phyloP scores from a whole-genome alignment of 2,797 vertebrate species.

The Etheostoma nigrum region DNA sequence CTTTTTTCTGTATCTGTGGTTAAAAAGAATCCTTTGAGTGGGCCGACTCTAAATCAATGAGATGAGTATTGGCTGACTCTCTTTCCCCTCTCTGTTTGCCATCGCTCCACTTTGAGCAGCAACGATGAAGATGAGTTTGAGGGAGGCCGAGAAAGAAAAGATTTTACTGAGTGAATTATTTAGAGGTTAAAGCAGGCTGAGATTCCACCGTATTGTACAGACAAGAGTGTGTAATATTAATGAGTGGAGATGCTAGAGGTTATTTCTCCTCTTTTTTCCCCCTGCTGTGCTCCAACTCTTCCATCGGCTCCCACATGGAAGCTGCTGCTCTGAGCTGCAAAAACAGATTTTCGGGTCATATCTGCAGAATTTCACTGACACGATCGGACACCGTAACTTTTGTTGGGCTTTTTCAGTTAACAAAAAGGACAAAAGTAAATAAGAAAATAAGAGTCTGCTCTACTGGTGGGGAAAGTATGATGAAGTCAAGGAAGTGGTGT shows the following conservation, averaged over 20 bases:
- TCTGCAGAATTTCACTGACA: conserved; percentile 1
- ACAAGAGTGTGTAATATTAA: conserved; percentile 79
- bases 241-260: conserved; percentile 73
- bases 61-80: background rate
- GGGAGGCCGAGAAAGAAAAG: conserved; percentile 55
- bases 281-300: conserved; percentile 38
- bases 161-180: conserved; percentile 83
- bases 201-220: conserved; percentile 80
- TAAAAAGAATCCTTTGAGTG: background rate
- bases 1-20: background rate
- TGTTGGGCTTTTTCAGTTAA: background rate
- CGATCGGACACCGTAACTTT: background rate
- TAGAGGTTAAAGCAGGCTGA: conserved; percentile 71
- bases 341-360: conserved; percentile 6
- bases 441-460: background rate
- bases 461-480: background rate
- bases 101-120: conserved; percentile 35
- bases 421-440: no score
- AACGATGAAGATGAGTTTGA: conserved; percentile 35
- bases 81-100: background rate
- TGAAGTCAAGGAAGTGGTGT: background rate
- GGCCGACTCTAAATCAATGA: background rate
- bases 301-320: conserved; percentile 39
- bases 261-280: conserved; percentile 50
- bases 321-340: conserved; percentile 4